Evolutionary conservation across 2,888 invertebrate genomes (phyloP), one percentile per base, ranked within the genome.

Genomic region (Bugula neritina): DNA sequence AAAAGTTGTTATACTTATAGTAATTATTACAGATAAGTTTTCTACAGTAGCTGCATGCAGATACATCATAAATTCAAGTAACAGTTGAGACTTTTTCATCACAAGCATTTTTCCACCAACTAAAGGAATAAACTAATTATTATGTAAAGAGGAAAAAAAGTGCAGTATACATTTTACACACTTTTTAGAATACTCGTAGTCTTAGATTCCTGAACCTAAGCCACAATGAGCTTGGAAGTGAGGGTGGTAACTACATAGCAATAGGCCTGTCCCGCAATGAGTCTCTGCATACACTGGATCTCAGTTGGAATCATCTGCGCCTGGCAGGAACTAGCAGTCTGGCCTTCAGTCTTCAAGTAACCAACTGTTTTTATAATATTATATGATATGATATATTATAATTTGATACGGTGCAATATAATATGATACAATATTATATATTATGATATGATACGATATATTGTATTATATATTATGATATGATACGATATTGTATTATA

Each of bases 231-330:
- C 70, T 75, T 21, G 54, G 58, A 5, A 72, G 71, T 25, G 69
- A 52, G 5, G 74, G 73, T 43, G 73, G 72, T n/a, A 69, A 54
- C 5, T 34, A 34, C 1, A 63, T 74, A 21, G 74, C 73, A 17
- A 29, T 35, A 63, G 74, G 71, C 17, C 69, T 74, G 54, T 72
- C 73, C 1, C 23, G 35, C 2, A 75, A 75, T 72, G 70, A 71
- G 23, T 71, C 71, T 17, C 54, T 75, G 10, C 54, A 69, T 23
- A 29, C 27, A 17, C 35, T 75, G 34, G 73, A 75, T 54, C 71
- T 75, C 13, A 74, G 74, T 31, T 75, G 75, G 75, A 75, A 75
- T 72, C 75, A 75, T 58, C 74, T 75, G 27, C 70, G 75, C 10
- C 29, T 74, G 54, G 25, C 35, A 54, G 75, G 75, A 1, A 73